Base-by-base conservation (phyloP, 2,113 vertebrate genomes). In the Grus americana region DNA sequence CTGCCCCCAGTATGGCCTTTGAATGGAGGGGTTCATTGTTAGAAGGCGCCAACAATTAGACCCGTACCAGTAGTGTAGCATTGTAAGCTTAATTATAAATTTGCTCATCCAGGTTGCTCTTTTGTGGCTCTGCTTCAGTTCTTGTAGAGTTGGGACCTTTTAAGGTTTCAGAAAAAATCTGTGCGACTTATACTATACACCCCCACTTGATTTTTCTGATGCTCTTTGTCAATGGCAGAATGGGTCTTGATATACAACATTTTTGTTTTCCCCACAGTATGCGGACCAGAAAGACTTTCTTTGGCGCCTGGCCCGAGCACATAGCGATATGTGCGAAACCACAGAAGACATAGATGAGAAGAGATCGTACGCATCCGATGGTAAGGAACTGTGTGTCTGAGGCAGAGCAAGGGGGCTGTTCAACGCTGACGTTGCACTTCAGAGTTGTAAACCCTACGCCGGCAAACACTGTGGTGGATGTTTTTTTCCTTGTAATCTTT, bases 271-370 rank as follows among this genome's bases (percentile, higher is more conserved):
- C 49, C 54, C 30, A 21, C 97, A 99, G 99, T 98, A 99, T 15
- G 98, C 96, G 13, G 97, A 97, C 80, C 98, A 95, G 91, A 95
- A 95, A 8, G 99, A 99, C 47, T 99, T 99, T 62, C 98, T 99
- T 4, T 99, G 99, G 99, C 98, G 99, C 95, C 97, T 99, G 92
- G 99, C 99, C 38, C 98, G 99, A n/a, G 99, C 99, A 5, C 99
- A 99, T 85, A 98, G 97, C 2, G 99, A 99, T 81, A 98, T 99
- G 98, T 99, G 97, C 32, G 98, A 98, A 38, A 96, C 97, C 34
- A 90, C 98, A 0, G 98, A 98, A 26, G 98, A 98, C 26, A 38
- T 78, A 8, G 98, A 98, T 0, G 97, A 99, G 96, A 99, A 98
- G 97, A 98, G 96, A n/a, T 97, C 95, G 2, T 99, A 98, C 4